Base-by-base conservation (phyloP, 2,113 vertebrate species). In the Gavialis gangeticus region DNA sequence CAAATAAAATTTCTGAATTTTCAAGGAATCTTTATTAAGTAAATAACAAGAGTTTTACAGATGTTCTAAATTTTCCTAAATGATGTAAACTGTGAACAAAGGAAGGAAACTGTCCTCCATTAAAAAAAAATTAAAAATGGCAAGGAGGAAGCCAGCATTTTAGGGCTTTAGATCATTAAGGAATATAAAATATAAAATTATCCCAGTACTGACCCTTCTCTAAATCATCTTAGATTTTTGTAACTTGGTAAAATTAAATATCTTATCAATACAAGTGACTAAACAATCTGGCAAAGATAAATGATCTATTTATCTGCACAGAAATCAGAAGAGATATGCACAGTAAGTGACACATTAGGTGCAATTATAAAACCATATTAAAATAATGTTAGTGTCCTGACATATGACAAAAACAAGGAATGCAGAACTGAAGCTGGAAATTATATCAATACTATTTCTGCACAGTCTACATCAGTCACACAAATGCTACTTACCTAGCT, bases 331-430 rank as follows among this genome's bases (percentile, higher is more conserved):
- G 91, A 96, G 87, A 93, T 69, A 0, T 93, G 93, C 94, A 90
- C 84, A 85, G 93, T 87, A 96, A 97, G 92, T 87, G 95, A 94
- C 94, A 96, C 90, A 95, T 78, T 96, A 96, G 95, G 96, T 91
- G 91, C 91, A 96, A 96, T 94, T 95, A 97, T 94, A 97, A 95
- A 96, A 91, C 86, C 86, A 86, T 79, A 66, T 91, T 89, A 84
- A 96, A 97, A 88, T 95, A 95, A 95, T 96, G 90, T 91, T 92
- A 95, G 84, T 87, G 93, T 94, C 93, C 91, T 95, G 94, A 96
- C 90, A 92, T 77, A 95, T 79, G 91, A 94, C 91, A 93, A 95
- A 91, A 80, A 15, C 0, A 1, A 93, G 75, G 87, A 92, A 60
- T n/a, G 64, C 55, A 89, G 67, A 94, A 71, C 56, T 27, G 60